Conservation (phyloP, 2,888 invertebrate species). For the Ichneumon xanthorius region DNA sequence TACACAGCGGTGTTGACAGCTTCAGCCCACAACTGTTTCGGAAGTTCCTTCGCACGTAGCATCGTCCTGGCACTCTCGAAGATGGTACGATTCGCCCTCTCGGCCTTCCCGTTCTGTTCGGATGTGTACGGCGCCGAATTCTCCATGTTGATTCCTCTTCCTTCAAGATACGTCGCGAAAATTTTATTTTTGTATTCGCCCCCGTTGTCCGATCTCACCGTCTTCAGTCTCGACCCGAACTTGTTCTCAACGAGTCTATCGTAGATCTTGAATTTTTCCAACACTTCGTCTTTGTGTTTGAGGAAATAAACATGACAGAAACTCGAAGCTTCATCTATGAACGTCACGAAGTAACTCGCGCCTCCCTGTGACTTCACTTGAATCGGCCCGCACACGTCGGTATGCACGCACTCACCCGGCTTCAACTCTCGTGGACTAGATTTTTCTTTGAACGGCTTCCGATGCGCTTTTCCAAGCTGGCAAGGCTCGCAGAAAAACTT, state of each 20-base stretch:
- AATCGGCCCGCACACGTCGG: conserved; percentile 66
- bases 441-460: conserved; percentile 52
- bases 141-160: conserved; percentile 50
- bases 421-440: conserved; percentile 27
- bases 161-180: conserved; percentile 22
- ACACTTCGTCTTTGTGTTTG: conserved; percentile 52
- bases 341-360: conserved; percentile 59
- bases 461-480: conserved; percentile 67
- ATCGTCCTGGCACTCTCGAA: conserved; percentile 60
- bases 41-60: conserved; percentile 46
- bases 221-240: conserved; percentile 33
- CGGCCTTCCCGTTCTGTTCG: conserved; percentile 61
- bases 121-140: conserved; percentile 59
- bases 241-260: conserved; percentile 49
- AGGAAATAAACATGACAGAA: conserved; percentile 62
- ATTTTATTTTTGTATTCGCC: conserved; percentile 50
- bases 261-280: conserved; percentile 51
- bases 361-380: conserved; percentile 59
- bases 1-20: conserved; percentile 45
- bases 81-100: conserved; percentile 57
- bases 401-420: conserved; percentile 59
- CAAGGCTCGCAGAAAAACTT: conserved; percentile 70
- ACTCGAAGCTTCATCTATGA: conserved; percentile 56
- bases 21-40: conserved; percentile 56
- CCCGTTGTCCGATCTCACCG: conserved; percentile 48